Percentiles rank a stretch among this genome's conserved stretches.
Evolutionary conservation across 2,888 invertebrate genomes (phyloP).

Genomic region (Xylota segnis): DNA sequence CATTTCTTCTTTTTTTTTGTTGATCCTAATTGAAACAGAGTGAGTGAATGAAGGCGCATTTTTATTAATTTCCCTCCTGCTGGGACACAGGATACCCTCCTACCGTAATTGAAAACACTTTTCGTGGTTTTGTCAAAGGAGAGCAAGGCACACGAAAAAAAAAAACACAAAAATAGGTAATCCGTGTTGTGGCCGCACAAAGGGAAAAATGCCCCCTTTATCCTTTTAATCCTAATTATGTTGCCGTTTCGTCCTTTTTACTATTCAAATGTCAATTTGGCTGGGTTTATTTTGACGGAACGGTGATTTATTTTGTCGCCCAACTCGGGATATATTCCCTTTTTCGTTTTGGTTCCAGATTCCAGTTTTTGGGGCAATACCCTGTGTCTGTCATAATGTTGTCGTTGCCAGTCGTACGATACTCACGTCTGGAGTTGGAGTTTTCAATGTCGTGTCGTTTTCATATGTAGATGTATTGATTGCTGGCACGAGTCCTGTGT

Average conservation of each 20-base stretch:
- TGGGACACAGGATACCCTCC: conserved; percentile 28
- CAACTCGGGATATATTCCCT: conserved; percentile 6
- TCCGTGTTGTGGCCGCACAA: conserved; percentile 47
- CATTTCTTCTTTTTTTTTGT: conserved; percentile 19
- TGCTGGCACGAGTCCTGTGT: conserved; percentile 67
- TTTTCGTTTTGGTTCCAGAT: conserved; percentile 3
- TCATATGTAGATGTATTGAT: conserved; percentile 40
- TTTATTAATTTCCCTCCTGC: conserved; percentile 67
- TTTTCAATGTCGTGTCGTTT: conserved; percentile 37
- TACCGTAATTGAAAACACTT: conserved; percentile 68
- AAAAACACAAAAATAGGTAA: conserved; percentile 53
- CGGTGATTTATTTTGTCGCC: conserved; percentile 64
- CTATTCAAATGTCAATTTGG: conserved; percentile 56
- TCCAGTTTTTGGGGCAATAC: neutral
- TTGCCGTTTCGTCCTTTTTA: conserved; percentile 10
- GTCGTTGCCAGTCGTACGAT: conserved; percentile 48
- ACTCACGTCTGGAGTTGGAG: conserved; percentile 13
- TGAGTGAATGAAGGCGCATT: conserved; percentile 67
- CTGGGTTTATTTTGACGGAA: conserved; percentile 61
- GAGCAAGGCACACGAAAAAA: neutral
- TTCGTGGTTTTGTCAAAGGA: conserved; percentile 38
- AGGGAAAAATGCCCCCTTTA: conserved; percentile 40
- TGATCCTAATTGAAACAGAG: conserved; percentile 76
- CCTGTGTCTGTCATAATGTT: conserved; percentile 57
- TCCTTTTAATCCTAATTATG: conserved; percentile 61